A percentile compares a stretch with the other conserved stretches of the same genome.
These are phyloP conservation scores for Spondyliosoma cantharus DNA, from an alignment of 2,797 vertebrate genomes.

Conservation along the genomic window DNA sequence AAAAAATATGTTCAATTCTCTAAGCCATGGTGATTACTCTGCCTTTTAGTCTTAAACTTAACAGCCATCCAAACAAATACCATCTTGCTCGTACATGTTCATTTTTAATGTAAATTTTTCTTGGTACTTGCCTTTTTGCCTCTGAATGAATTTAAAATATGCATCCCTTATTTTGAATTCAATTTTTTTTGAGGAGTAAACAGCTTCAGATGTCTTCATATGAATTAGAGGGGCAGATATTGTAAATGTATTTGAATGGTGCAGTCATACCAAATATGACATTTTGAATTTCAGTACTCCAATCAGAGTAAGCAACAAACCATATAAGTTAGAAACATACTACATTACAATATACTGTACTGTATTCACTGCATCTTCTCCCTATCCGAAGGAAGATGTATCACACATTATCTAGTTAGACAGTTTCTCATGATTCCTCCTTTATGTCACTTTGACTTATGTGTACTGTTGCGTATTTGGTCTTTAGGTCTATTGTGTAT, in stretches of 20 bases:
- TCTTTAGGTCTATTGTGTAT: background rate
- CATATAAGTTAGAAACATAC: background rate
- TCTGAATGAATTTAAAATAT: background rate
- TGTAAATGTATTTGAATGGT: background rate
- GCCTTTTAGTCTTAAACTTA: slow-evolving; percentile 1
- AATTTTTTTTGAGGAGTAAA: background rate
- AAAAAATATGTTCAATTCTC: background rate
- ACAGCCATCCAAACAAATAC: background rate
- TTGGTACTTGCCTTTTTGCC: background rate
- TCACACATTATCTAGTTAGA: background rate
- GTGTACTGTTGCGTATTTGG: background rate
- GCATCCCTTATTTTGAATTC: background rate
- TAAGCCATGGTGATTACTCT: background rate
- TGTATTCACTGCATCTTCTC: background rate
- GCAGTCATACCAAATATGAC: background rate
- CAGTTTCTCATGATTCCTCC: background rate
- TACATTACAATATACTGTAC: background rate
- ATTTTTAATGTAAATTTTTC: slow-evolving; percentile 1
- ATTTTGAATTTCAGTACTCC: background rate
- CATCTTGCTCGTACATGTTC: background rate
- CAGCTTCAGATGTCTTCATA: too few species aligned
- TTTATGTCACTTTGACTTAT: slow-evolving; percentile 10
- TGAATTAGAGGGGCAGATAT: background rate
- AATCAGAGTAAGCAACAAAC: background rate
- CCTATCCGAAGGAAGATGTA: background rate